Base-by-base conservation (phyloP, 2,113 vertebrate species). In the Gallinago undulata region DNA sequence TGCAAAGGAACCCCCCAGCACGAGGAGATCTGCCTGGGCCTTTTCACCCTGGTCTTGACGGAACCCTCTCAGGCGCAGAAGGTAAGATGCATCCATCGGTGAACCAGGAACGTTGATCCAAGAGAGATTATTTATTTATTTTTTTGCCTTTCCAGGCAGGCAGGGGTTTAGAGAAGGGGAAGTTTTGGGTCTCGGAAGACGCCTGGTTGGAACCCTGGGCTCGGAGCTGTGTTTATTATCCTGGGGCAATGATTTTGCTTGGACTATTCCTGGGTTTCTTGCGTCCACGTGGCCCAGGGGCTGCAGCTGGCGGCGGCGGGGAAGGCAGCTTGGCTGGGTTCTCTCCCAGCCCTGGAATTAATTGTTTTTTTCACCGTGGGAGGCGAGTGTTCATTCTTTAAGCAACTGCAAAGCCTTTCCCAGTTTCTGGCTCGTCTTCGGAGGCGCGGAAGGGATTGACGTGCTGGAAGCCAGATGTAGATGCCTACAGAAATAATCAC, bases 1-100 rank as follows among this genome's bases (percentile, higher is more conserved):
- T 99, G 99, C 93, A 99, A 99, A 97, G 99, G 99, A 4, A 97
- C 98, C 25, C 98, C 98, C 33, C 99, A 99, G 89, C 99, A 99
- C 4, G 99, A 99, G 83, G 99, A 99, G 76, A 97, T 99, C 35
- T 99, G 99, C 97, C 97, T 99, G 82, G 99, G 99, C 6, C 98
- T 99, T 17, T 99, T 99, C 95, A 98, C 98, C 0, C 93, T 99
- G 55, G 98, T 99, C 56, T 98, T 99, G 24, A 99, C 98, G 0
- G 99, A 99, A 4, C 98, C 99, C 0, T 4, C 97, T 5, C 99
- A 99, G 96, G 99, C 99, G 0, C 99, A 99, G 97, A 99, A 99
- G 98, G 99, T 99, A 97, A 96, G 98, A 50, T 6, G 1, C 7
- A 1, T 28, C 28, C 21, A 2, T 57, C 4, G 2, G 3, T 2